Evolutionary conservation across 2,888 invertebrate genomes (phyloP), one percentile per base, ranked within the genome.

Genomic region (Nymphalis urticae): DNA sequence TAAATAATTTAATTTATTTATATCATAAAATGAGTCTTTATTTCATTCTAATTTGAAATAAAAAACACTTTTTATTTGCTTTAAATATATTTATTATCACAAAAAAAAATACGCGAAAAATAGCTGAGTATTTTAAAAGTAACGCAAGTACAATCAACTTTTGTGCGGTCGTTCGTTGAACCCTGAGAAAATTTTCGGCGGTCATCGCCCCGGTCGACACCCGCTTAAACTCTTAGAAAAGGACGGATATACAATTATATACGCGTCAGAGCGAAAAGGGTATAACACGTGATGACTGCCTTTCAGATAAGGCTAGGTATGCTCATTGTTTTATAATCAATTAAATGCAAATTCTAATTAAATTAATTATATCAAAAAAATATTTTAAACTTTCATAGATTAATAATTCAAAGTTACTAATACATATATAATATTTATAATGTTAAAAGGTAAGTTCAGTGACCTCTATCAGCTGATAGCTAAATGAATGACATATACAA

Each of bases 81-180:
- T 13, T 13, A 42, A 13, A 13, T 42, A 13, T 13, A 13, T 42
- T 13, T 42, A 42, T 42, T 10, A 10, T 42, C 42, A 42, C 3
- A 42, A 42, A 42, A 42, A 42, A 42, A 42, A 42, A 42, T 66
- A 62, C 54, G 72, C 75, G 73, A 73, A 74, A 75, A 73, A 71
- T 72, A 72, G 69, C 50, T 48, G 63, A 69, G 64, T 62, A 17
- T 58, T 32, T 58, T 58, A 42, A 58, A 58, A 56, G 24, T 10
- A 16, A 56, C 32, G 17, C 68, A 68, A 72, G 68, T 75, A 73
- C 85, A 72, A 82, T 86, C 80, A 85, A 82, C 86, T 78, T 72
- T 70, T 59, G 70, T 79, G 72, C 85, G 89, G 87, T 83, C 89
- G 90, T 86, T 84, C 90, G 78, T 80, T 85, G 86, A 87, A 82